phyloP scores from a whole-genome alignment of 2,113 vertebrate species.

The Phrynosoma blainvillii region DNA sequence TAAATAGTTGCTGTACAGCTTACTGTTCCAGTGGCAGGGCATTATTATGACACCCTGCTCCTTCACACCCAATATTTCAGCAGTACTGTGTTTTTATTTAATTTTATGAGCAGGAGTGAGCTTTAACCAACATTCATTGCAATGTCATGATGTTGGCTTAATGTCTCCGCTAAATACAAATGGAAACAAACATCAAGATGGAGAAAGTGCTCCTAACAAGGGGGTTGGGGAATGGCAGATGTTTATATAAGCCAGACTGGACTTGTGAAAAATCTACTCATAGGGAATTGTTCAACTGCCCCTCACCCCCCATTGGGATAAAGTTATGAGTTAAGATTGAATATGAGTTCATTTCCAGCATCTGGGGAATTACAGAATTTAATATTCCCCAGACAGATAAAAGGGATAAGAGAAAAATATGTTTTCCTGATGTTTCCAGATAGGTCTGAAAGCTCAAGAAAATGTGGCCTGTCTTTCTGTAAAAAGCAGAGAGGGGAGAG shows the following conservation, averaged over 20 bases:
- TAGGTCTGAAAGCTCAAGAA: constrained; percentile 35
- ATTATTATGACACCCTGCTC: neutral
- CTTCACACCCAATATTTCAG: neutral
- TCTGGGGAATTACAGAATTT: constrained; percentile 47
- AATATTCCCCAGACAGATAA: constrained; percentile 59
- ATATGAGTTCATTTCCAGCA: constrained; percentile 45
- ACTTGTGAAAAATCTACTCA: neutral
- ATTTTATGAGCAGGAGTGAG: neutral
- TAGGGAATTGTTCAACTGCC: constrained; percentile 25
- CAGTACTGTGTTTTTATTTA: neutral
- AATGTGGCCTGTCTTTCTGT: constrained; percentile 42
- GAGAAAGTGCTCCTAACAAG: neutral
- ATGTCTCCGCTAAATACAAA: neutral
- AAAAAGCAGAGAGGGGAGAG: constrained; percentile 18
- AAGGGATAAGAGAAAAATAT: constrained; percentile 60
- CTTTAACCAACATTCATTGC: neutral
- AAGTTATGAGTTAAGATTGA: constrained; percentile 25
- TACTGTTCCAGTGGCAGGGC: constrained; percentile 17
- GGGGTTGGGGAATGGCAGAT: neutral
- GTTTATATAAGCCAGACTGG: constrained; percentile 11
- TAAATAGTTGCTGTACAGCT: accelerated
- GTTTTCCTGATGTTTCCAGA: constrained; percentile 40
- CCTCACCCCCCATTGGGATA: constrained; percentile 22
- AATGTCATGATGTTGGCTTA: accelerated
- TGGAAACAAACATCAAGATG: neutral